A percentile compares a stretch with the other conserved stretches of the same genome.
These are phyloP conservation scores for Oenanthe melanoleuca DNA, from an alignment of 2,113 vertebrate species.

Conservation along the genomic window DNA sequence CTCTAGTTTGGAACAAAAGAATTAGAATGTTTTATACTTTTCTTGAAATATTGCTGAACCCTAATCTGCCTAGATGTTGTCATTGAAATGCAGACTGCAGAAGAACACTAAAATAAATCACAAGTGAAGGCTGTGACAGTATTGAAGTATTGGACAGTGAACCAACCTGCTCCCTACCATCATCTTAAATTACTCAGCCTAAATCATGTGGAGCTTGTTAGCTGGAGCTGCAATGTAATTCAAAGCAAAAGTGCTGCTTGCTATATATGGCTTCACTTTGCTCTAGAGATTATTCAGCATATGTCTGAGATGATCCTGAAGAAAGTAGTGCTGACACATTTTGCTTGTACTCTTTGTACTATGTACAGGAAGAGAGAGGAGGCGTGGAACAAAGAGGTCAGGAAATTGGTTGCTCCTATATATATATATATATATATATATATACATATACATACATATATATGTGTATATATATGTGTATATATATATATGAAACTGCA, in stretches of 20 bases:
- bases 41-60: neutral
- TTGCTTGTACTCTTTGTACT: constrained; percentile 15
- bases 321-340: constrained; percentile 10
- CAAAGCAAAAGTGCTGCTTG: neutral
- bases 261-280: neutral
- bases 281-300: constrained; percentile 20
- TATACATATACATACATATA: too few relatives aligned
- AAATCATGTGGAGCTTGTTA: neutral
- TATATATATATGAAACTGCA: neutral
- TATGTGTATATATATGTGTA: too few relatives aligned
- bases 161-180: neutral
- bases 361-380: neutral
- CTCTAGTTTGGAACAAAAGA: neutral
- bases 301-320: constrained; percentile 7
- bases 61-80: neutral
- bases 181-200: neutral
- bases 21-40: neutral
- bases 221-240: neutral
- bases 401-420: neutral
- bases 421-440: neutral
- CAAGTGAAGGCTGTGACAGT: neutral
- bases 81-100: neutral
- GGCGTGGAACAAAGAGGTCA: neutral
- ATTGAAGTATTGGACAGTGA: neutral
- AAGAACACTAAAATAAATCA: neutral